Conservation (phyloP, 2,113 vertebrate genomes). For the Bubo bubo region DNA sequence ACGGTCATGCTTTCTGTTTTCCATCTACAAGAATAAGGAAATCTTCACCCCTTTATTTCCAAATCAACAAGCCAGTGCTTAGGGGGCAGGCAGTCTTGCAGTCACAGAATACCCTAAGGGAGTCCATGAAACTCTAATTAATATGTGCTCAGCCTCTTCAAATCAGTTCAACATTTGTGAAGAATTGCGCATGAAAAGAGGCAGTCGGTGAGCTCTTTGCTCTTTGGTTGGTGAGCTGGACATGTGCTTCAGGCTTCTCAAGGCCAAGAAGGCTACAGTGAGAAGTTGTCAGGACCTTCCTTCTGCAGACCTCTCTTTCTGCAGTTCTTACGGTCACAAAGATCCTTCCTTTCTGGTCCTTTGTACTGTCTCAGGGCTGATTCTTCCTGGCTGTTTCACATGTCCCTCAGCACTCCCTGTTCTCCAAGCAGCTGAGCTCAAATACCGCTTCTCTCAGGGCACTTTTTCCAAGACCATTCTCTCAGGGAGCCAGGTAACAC, state of each 20-base stretch:
- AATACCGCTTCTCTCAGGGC: not conserved
- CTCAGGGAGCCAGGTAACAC: not conserved
- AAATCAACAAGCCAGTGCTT: not conserved
- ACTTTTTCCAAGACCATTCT: not conserved
- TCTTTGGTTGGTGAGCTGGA: not conserved
- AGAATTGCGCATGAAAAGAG: not conserved
- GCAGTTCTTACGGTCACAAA: not conserved
- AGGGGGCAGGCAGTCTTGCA: not conserved
- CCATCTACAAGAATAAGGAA: not conserved
- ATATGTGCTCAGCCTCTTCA: not conserved
- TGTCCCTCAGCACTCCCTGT: not conserved
- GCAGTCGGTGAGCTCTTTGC: not conserved
- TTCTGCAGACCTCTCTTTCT: not conserved
- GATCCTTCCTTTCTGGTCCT: not conserved
- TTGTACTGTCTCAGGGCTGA: rapidly evolving
- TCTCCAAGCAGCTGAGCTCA: not conserved
- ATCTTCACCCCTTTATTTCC: not conserved
- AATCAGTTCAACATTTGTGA: not conserved
- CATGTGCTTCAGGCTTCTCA: not conserved
- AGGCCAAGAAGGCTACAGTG: not conserved
- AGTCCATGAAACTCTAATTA: not conserved
- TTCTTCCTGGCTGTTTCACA: not conserved
- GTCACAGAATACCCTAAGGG: not conserved
- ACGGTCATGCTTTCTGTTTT: not conserved
- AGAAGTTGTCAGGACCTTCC: not conserved